phyloP scores from a whole-genome alignment of 2,113 vertebrate genomes.

The Pandion haliaetus region DNA sequence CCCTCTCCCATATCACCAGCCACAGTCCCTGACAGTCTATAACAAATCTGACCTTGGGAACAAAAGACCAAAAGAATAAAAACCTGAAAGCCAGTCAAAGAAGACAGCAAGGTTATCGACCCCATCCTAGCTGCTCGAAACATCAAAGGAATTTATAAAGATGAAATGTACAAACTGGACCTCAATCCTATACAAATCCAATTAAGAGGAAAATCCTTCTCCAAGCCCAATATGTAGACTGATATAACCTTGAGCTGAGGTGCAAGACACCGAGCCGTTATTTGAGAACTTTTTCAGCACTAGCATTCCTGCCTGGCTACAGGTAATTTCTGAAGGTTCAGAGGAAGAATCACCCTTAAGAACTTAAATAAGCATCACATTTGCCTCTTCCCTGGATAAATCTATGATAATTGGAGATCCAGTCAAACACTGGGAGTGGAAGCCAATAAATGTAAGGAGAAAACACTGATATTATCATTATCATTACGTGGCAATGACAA shows the following conservation, averaged over 20 bases:
- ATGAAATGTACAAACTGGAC: neutral
- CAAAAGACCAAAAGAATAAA: neutral
- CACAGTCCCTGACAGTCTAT: neutral
- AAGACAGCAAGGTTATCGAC: neutral
- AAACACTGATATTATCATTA: neutral
- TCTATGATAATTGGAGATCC: neutral
- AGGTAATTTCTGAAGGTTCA: neutral
- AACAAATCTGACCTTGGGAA: neutral
- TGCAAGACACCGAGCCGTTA: neutral
- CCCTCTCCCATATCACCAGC: neutral
- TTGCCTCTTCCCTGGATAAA: neutral
- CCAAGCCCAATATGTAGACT: neutral
- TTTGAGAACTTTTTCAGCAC: neutral
- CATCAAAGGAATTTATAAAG: neutral
- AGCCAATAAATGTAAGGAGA: neutral
- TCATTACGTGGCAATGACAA: neutral
- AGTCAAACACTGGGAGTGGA: neutral
- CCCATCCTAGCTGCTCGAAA: neutral
- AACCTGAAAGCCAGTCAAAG: neutral
- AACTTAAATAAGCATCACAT: neutral
- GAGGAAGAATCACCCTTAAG: neutral
- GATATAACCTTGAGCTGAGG: neutral
- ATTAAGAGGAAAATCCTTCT: neutral
- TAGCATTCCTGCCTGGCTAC: neutral
- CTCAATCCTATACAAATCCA: neutral